These are phyloP conservation scores for Grapholita molesta DNA, from an alignment of 1,140 invertebrate species.

Conservation along the genomic window DNA sequence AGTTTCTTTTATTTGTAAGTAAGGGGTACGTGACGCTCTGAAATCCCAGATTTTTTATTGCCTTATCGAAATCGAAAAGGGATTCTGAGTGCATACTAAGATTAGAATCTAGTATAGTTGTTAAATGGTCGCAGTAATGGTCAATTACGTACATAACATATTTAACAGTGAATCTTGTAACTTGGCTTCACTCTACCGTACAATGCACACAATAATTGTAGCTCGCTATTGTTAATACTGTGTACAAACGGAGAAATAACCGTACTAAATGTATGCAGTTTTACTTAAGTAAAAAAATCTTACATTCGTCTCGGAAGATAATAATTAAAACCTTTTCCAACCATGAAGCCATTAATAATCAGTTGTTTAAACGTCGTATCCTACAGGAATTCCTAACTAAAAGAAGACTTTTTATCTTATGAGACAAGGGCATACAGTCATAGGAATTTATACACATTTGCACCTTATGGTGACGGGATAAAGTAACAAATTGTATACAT, in stretches of 20 bases:
- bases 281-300: neutral
- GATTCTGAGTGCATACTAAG: no score
- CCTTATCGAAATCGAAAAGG: neutral
- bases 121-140: no score
- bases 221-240: neutral
- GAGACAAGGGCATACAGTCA: neutral
- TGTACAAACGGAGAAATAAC: neutral
- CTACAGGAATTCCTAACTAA: neutral
- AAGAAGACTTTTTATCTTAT: neutral
- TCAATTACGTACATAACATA: no score
- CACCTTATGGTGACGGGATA: neutral
- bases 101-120: no score
- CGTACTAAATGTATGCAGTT: neutral
- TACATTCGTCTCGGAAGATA: neutral
- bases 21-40: neutral
- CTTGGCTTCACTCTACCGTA: neutral
- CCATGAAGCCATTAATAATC: slow-evolving; percentile 3
- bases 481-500: neutral
- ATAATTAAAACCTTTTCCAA: slow-evolving; percentile 1
- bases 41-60: neutral
- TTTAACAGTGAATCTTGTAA: neutral
- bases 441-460: neutral
- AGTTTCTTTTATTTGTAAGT: neutral
- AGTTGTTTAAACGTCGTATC: neutral
- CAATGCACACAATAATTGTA: neutral